Evolutionary conservation across 1,140 invertebrate species (phyloP).

Genomic region (Pogonus chalceus): DNA sequence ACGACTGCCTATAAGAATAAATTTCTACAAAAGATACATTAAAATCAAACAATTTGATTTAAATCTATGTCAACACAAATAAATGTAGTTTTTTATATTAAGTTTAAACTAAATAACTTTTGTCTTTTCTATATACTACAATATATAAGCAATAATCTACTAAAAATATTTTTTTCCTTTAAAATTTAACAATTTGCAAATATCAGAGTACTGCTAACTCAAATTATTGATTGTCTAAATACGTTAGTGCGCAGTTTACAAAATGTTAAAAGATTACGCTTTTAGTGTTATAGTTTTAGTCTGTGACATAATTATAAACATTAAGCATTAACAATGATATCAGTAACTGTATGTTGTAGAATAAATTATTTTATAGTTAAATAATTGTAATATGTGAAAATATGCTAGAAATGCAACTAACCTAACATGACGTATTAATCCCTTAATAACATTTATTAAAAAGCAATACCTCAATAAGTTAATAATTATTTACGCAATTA

Average conservation of each 20-base stretch:
- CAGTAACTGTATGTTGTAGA: not conserved
- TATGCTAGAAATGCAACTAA: slow-evolving; percentile 9
- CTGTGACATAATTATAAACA: slow-evolving; percentile 10
- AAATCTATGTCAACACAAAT: no score
- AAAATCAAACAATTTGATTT: no score
- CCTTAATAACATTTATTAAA: not conserved
- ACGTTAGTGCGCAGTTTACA: slow-evolving; percentile 14
- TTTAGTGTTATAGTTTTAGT: slow-evolving; percentile 8
- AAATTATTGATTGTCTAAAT: not conserved
- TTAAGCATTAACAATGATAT: slow-evolving; percentile 16
- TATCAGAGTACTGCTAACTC: not conserved
- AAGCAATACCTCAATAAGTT: slow-evolving; percentile 11
- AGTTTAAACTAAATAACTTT: no score
- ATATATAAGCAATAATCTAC: no score
- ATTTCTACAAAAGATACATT: no score
- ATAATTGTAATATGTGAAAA: slow-evolving; percentile 11
- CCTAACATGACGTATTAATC: slow-evolving; percentile 16
- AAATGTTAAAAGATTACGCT: slow-evolving; percentile 10
- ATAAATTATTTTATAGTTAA: slow-evolving; percentile 8
- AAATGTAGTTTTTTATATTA: no score
- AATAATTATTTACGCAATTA: slow-evolving; percentile 6
- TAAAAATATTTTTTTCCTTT: no score
- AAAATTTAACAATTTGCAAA: no score
- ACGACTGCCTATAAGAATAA: no score
- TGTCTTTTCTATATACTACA: no score